A percentile compares a stretch with the other conserved stretches of the same genome.
phyloP scores from a whole-genome alignment of 2,113 vertebrate species.

The Astur gentilis region DNA sequence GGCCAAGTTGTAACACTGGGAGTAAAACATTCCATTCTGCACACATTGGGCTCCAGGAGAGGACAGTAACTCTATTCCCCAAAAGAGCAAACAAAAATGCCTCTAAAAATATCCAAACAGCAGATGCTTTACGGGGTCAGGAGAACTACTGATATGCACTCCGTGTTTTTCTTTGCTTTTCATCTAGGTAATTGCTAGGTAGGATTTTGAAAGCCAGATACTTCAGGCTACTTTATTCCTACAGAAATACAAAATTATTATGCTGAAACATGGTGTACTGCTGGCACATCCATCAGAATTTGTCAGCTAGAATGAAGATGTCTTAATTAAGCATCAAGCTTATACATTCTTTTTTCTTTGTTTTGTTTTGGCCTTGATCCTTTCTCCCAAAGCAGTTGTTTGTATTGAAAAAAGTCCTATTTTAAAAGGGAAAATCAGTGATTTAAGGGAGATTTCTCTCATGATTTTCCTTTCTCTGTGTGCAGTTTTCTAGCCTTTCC shows the following conservation, averaged over 20 bases:
- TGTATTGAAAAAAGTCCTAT: not conserved
- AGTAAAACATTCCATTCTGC: not conserved
- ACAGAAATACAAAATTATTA: not conserved
- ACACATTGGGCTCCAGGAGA: not conserved
- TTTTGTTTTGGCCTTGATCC: not conserved
- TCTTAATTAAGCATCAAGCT: not conserved
- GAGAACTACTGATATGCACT: not conserved
- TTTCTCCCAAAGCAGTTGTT: not conserved
- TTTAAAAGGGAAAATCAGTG: not conserved
- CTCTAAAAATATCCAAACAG: not conserved
- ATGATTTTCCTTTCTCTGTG: not conserved
- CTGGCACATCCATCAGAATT: not conserved
- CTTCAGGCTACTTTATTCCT: not conserved
- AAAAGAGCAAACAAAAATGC: not conserved
- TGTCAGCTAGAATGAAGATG: not conserved
- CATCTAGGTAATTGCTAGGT: not conserved
- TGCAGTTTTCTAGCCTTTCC: not conserved
- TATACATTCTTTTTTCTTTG: not conserved
- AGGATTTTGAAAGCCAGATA: not conserved
- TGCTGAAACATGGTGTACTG: not conserved
- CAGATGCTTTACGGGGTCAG: not conserved
- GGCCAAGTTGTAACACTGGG: not conserved
- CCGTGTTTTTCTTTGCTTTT: not conserved
- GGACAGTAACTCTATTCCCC: not conserved
- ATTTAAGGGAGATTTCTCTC: not conserved